Conservation (phyloP, 2,797 vertebrate genomes). For the Podarcis lilfordi region DNA sequence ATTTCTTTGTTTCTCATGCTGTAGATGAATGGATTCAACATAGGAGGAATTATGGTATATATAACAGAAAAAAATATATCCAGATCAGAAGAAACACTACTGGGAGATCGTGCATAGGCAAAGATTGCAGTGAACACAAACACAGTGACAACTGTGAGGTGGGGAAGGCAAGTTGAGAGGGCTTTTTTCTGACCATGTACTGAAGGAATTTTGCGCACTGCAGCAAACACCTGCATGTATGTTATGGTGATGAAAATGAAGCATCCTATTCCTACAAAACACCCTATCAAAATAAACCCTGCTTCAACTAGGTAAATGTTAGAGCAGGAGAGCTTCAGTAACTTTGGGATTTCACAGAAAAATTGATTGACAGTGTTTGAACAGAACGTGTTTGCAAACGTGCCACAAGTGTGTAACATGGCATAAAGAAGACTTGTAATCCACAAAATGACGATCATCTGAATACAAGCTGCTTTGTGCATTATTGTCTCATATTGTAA, state of each 20-base stretch:
- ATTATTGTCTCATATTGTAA: not conserved
- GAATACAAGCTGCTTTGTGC: not conserved
- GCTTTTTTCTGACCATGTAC: not conserved
- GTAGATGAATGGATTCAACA: slow-evolving; percentile 6
- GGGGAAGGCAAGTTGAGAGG: not conserved
- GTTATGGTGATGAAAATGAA: not conserved
- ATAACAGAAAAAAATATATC: not conserved
- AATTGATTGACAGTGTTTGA: not conserved
- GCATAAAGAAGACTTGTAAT: not conserved
- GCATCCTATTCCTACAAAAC: not conserved
- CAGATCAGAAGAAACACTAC: not conserved
- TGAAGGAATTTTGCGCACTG: not conserved
- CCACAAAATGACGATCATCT: not conserved
- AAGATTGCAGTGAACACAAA: not conserved
- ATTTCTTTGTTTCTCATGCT: not conserved
- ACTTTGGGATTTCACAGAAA: not conserved
- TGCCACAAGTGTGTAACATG: not conserved
- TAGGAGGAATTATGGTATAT: not conserved
- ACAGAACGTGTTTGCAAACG: not conserved
- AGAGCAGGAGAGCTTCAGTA: not conserved
- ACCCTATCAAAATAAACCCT: not conserved
- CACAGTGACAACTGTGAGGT: not conserved
- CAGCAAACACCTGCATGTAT: not conserved
- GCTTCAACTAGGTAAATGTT: not conserved
- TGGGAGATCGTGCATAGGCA: not conserved